Base-by-base conservation (phyloP, 2,888 invertebrate genomes). In the Thymelicus lineola region DNA sequence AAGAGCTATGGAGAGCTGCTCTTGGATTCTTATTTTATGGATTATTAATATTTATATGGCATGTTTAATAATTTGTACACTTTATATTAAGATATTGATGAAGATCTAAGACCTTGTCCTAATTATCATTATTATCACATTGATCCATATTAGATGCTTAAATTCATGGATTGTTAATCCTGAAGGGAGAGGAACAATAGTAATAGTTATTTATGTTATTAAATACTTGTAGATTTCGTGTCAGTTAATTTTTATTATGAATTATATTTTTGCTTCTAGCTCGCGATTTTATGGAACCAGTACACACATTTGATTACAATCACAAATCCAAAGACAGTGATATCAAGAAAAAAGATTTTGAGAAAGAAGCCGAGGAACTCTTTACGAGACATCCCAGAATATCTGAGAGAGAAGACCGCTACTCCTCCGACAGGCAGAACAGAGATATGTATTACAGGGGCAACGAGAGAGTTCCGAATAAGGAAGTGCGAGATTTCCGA, bases 281-380 rank as follows among this genome's bases (percentile, higher is more conserved):
- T 66, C 92, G 94, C 60, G 94, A 95, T 68, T 94, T 95, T 73
- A 94, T 96, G 75, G 95, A 95, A 81, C 95, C 96, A 28, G 93
- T 95, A 7, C 95, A 95, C 79, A 95, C 95, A 76, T 96, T 96
- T 87, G 96, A 97, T 82, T 97, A 97, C 83, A 95, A 96, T 74
- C 96, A 97, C 81, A 94, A 90, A 79, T 93, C 95, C 63, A 95
- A 91, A 75, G 87, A 91, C 70, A 82, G 82, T 28, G 91, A 90
- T 57, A 77, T 77, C 35, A 87, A 82, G 73, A 88, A 80, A 71
- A 87, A 78, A 71, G 86, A 90, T 78, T 90, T 88, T 78, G 90
- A 89, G 76, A 86, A 78, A 74, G 91, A 91, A 82, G 86, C 79
- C 17, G 90, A 90, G 74, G 87, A 89, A 46, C 73, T 92, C 71